Conservation (phyloP, 2,888 invertebrate genomes). For the Opisthograptis luteolata region DNA sequence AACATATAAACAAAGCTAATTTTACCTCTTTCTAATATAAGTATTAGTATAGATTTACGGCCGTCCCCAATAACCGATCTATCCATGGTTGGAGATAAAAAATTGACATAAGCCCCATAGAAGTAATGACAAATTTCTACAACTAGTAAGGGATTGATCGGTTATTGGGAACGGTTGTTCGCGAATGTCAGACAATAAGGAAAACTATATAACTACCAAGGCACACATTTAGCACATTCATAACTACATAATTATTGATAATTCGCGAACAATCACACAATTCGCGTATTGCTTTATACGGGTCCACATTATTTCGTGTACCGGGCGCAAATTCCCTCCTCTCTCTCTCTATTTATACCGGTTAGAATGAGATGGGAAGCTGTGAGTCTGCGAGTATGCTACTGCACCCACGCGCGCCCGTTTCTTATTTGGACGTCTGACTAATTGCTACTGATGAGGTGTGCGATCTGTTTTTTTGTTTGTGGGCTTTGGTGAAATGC, state of each 20-base stretch:
- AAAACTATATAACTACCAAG: background rate
- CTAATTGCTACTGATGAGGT: conserved; percentile 52
- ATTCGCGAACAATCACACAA: conserved; percentile 26
- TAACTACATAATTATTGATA: conserved; percentile 14
- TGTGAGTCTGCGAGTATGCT: conserved; percentile 30
- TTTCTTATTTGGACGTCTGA: conserved; percentile 47
- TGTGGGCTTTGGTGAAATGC: conserved; percentile 8
- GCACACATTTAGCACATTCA: conserved; percentile 13
- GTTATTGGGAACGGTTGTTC: too few species aligned
- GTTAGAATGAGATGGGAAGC: conserved; percentile 36
- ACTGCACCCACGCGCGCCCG: conserved; percentile 45
- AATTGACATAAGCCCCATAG: too few species aligned
- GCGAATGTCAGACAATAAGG: background rate
- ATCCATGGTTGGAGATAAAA: too few species aligned
- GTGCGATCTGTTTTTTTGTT: conserved; percentile 26
- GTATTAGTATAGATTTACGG: too few species aligned
- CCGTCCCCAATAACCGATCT: too few species aligned
- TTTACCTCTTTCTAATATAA: too few species aligned
- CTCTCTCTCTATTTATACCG: conserved; percentile 35
- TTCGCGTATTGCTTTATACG: conserved; percentile 43
- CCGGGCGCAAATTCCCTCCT: conserved; percentile 47
- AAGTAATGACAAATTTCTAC: too few species aligned
- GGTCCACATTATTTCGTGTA: conserved; percentile 43
- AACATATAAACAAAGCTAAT: too few species aligned
- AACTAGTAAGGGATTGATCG: too few species aligned